Conservation (phyloP, 1,140 invertebrate genomes). For the Acromyrmex heyeri region DNA sequence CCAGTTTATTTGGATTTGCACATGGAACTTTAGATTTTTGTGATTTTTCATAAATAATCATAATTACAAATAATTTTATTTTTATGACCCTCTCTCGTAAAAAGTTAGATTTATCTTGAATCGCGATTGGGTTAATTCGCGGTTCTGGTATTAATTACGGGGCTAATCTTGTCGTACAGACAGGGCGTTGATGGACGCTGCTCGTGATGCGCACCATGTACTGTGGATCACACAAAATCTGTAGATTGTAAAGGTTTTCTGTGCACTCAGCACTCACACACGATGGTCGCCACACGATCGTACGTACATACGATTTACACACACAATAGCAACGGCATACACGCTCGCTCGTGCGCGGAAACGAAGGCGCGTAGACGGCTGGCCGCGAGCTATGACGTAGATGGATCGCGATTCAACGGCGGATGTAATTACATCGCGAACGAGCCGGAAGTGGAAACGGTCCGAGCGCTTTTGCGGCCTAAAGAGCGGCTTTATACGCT, state of each 20-base stretch:
- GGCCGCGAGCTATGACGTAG: constrained; percentile 57
- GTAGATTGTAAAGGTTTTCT: constrained; percentile 31
- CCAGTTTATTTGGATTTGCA: too few species aligned
- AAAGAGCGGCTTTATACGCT: constrained; percentile 72
- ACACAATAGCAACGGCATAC: not conserved
- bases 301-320: not conserved
- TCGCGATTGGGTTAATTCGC: too few species aligned
- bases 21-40: too few species aligned
- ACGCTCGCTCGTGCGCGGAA: constrained; percentile 50
- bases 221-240: constrained; percentile 3
- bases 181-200: not conserved
- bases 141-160: not conserved
- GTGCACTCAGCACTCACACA: not conserved
- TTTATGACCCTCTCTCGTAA: too few species aligned
- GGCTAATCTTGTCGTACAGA: not conserved
- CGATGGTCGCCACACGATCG: not conserved
- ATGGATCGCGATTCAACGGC: constrained; percentile 69
- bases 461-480: constrained; percentile 71
- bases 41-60: too few species aligned
- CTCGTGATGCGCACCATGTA: not conserved
- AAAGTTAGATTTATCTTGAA: too few species aligned
- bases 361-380: constrained; percentile 49
- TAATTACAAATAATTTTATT: too few species aligned
- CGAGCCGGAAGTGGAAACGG: constrained; percentile 74
- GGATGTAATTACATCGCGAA: constrained; percentile 75